Percentiles rank a stretch among this genome's conserved stretches.
These are phyloP conservation scores for Lepidotrigona ventralis DNA, from an alignment of 1,140 invertebrate species.

Conservation along the genomic window DNA sequence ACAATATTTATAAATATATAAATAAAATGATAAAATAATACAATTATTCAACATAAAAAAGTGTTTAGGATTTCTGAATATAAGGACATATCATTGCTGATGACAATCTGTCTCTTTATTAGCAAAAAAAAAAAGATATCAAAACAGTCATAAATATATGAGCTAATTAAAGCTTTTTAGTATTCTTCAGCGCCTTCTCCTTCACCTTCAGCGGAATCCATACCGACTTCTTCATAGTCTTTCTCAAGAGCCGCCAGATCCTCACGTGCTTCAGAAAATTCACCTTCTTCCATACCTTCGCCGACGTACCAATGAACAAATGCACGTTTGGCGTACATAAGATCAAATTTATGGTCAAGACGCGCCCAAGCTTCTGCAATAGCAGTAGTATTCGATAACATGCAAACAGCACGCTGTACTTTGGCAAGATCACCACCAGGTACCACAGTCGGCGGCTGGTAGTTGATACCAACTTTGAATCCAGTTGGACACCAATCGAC, in stretches of 20 bases:
- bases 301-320: conserved; percentile 65
- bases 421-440: conserved; percentile 63
- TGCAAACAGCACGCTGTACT: conserved; percentile 61
- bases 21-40: not conserved
- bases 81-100: not conserved
- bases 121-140: conserved; percentile 46
- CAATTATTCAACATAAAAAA: conserved; percentile 16
- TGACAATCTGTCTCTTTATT: conserved; percentile 48
- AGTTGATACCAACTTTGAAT: conserved; percentile 81
- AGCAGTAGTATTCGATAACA: conserved; percentile 71
- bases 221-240: conserved; percentile 63
- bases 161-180: conserved; percentile 26
- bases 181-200: conserved; percentile 62
- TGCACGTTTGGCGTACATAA: conserved; percentile 62
- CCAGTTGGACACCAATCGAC: conserved; percentile 88
- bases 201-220: conserved; percentile 62
- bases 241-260: conserved; percentile 61
- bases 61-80: not conserved
- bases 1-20: not conserved
- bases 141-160: conserved; percentile 19
- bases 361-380: conserved; percentile 62
- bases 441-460: conserved; percentile 61
- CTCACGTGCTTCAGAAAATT: conserved; percentile 63
- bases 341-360: conserved; percentile 61
- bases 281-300: conserved; percentile 64